Evolutionary conservation across 2,888 invertebrate species (phyloP), one percentile per base, ranked within the genome.

Genomic region (Hydraecia micacea): DNA sequence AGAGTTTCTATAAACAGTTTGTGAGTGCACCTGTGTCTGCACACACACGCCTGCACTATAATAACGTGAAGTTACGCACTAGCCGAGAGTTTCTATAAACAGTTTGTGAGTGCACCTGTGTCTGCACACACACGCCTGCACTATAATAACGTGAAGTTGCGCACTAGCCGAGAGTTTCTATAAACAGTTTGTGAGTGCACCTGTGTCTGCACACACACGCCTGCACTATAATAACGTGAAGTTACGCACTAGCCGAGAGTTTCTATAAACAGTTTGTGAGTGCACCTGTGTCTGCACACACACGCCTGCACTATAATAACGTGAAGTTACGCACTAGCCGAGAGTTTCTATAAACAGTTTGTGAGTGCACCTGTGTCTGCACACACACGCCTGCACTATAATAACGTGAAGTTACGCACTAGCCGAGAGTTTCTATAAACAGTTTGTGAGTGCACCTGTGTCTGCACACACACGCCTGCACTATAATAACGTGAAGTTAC

Each of bases 401-500:
- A 49, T 58, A 62, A n/a, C 69, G 46, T n/a, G 39, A 55, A 32
- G 66, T 66, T 66, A 73, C 55, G 6, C 32, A 60, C 49, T 21
- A 46, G 60, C 25, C 52, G 72, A 28, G 36, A n/a, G n/a, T 46
- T 63, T 65, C 65, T 58, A 21, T 73, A 62, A 58, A 60, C 36
- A 55, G 52, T 11, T 55, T 15, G 36, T 49, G 49, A 49, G 18
- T 49, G 49, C 49, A 49, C 49, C 49, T 49, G 49, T 49, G 49
- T 49, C 18, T 49, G 49, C 18, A 21, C 49, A 21, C 49, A 49
- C 49, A 49, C 49, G 7, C 7, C 49, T 7, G 49, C 49, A 49
- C 18, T n/a, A n/a, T n/a, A n/a, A 49, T 58, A 62, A n/a, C 69
- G 46, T n/a, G 39, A 55, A 32, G 66, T 66, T 66, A 73, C 55